phyloP scores from a whole-genome alignment of 2,888 invertebrate genomes.

The Lobophora halterata region DNA sequence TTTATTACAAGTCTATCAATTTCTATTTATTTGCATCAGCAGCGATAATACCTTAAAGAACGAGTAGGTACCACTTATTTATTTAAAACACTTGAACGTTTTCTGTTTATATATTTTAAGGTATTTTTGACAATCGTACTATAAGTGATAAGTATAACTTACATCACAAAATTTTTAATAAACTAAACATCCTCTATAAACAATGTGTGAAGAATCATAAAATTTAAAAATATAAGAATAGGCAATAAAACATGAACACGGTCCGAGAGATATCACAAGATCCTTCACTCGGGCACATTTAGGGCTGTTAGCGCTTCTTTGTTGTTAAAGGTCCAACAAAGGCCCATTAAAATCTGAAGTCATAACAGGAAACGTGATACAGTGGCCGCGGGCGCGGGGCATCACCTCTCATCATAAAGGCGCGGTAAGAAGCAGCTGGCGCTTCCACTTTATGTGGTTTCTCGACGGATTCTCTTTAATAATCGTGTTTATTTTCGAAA shows the following conservation, averaged over 20 bases:
- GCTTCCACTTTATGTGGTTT: conserved; percentile 75
- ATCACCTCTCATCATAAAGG: conserved; percentile 72
- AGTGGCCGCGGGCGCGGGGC: conserved; percentile 60
- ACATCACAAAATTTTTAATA: conserved; percentile 18
- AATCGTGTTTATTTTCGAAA: conserved; percentile 75
- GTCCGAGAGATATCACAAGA: conserved; percentile 48
- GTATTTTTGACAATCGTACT: too few species aligned
- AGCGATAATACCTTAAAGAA: too few species aligned
- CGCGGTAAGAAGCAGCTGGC: conserved; percentile 73
- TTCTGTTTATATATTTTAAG: too few species aligned
- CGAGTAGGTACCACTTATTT: too few species aligned
- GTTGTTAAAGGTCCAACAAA: conserved; percentile 69
- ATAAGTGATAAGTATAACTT: too few species aligned
- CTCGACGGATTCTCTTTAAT: conserved; percentile 70
- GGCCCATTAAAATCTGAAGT: conserved; percentile 74
- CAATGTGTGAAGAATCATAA: conserved; percentile 50
- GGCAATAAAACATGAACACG: conserved; percentile 50
- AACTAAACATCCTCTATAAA: conserved; percentile 42
- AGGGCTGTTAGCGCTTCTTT: conserved; percentile 63
- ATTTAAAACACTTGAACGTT: too few species aligned
- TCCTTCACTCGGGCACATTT: conserved; percentile 54
- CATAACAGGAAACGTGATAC: conserved; percentile 79
- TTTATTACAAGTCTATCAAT: conserved; percentile 6
- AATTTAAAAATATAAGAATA: conserved; percentile 47
- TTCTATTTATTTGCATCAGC: conserved; percentile 5